Conservation (phyloP, 2,797 vertebrate genomes). For the Falco novaeseelandiae region DNA sequence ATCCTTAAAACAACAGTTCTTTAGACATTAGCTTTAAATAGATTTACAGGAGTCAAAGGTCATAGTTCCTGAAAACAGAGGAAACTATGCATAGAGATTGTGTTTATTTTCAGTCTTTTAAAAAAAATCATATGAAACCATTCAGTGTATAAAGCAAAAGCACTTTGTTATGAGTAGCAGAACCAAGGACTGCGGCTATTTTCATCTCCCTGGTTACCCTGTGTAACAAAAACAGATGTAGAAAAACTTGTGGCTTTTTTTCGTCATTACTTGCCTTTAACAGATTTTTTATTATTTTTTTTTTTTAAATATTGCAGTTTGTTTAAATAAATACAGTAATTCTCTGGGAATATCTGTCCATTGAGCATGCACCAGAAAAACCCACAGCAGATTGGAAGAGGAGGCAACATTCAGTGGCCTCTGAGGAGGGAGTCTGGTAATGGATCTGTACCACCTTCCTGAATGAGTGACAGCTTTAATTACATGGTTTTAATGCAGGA, state of each 20-base stretch:
- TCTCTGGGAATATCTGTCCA: conserved; percentile 6
- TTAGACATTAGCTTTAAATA: conserved; percentile 68
- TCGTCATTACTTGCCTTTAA: conserved; percentile 19
- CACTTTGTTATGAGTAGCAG: conserved; percentile 65
- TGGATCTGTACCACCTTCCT: not conserved
- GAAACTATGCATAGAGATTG: conserved; percentile 70
- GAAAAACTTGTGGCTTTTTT: conserved; percentile 46
- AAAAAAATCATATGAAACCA: conserved; percentile 71
- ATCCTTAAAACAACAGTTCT: conserved; percentile 68
- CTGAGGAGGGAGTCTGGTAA: not conserved
- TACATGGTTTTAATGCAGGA: not conserved
- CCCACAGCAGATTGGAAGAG: not conserved
- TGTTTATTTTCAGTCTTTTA: conserved; percentile 78
- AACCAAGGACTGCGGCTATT: conserved; percentile 37
- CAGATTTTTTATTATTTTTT: not conserved
- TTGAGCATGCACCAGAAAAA: not conserved
- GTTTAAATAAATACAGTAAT: conserved; percentile 47
- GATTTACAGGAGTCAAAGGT: conserved; percentile 77
- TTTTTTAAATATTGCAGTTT: not conserved
- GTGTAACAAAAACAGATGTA: conserved; percentile 66
- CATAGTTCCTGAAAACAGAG: conserved; percentile 75
- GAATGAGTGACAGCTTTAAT: conserved; percentile 3
- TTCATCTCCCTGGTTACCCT: conserved; percentile 65
- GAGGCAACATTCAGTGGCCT: not conserved
- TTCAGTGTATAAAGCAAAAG: conserved; percentile 69